Percentiles rank a stretch among this genome's conserved stretches.
These are phyloP conservation scores for Zosterops pallidus DNA, from an alignment of 2,113 vertebrate genomes.

Conservation along the genomic window DNA sequence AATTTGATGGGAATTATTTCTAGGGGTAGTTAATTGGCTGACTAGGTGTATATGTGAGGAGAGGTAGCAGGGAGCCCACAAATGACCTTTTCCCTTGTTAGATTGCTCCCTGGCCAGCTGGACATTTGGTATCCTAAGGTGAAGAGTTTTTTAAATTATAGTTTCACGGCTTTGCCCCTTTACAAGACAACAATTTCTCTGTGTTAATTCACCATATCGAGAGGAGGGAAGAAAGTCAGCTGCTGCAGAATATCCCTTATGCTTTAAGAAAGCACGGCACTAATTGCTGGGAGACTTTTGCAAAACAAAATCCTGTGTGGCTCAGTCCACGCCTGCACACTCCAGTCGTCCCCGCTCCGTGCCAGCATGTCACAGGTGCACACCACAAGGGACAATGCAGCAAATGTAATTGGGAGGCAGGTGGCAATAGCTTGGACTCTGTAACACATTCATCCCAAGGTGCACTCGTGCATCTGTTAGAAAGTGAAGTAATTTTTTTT, in stretches of 20 bases:
- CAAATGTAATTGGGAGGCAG: conserved; percentile 70
- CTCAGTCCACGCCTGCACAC: neutral
- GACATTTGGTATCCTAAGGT: conserved; percentile 2
- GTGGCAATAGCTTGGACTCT: conserved; percentile 48
- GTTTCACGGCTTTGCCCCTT: neutral
- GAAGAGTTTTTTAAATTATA: neutral
- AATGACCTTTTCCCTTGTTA: conserved; percentile 48
- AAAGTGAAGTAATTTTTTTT: neutral
- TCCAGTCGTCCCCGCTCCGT: neutral
- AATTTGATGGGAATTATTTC: conserved; percentile 33
- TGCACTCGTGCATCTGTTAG: conserved; percentile 57
- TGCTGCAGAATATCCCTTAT: neutral
- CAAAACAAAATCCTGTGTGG: conserved; percentile 10
- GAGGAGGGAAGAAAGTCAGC: neutral
- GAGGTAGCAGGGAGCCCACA: conserved; percentile 25
- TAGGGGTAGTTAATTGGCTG: neutral
- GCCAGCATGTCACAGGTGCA: conserved; percentile 68
- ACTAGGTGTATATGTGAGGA: neutral
- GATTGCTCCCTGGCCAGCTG: conserved; percentile 31
- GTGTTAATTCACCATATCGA: neutral
- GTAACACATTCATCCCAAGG: conserved; percentile 53
- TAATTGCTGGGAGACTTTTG: conserved; percentile 28
- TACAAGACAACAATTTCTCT: neutral
- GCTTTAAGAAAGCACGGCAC: neutral
- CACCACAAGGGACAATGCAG: conserved; percentile 61